These are phyloP conservation scores for Palythoa caribaeorum DNA, from an alignment of 92 coral and sea anemone species.

Conservation along the genomic window DNA sequence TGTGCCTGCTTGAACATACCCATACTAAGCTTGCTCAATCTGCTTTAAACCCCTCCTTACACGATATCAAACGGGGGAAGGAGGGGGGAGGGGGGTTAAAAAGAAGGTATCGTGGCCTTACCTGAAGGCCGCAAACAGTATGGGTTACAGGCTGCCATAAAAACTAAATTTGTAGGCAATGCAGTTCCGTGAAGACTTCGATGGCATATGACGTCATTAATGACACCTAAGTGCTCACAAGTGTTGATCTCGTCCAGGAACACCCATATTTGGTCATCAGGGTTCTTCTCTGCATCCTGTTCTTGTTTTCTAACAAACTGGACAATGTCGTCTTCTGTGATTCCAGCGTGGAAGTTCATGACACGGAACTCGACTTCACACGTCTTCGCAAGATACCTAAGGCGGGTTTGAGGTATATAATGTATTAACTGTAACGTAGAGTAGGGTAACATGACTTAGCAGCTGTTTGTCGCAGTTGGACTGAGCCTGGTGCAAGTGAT, in stretches of 20 bases:
- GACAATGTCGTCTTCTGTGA: conserved; percentile 72
- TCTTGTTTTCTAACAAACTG: conserved; percentile 62
- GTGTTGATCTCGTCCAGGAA: conserved; percentile 91
- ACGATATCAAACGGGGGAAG: not conserved
- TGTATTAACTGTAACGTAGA: no score
- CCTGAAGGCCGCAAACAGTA: conserved; percentile 74
- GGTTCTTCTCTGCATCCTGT: conserved; percentile 46
- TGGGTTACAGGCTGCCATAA: conserved; percentile 85
- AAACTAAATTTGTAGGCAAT: conserved; percentile 72
- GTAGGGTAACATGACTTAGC: no score
- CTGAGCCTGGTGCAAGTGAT: no score
- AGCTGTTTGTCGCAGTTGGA: no score
- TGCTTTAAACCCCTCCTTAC: no score
- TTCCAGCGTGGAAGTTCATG: conserved; percentile 84
- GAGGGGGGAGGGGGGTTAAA: not conserved
- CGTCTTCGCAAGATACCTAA: conserved; percentile 73
- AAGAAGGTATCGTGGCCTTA: conserved; percentile 20
- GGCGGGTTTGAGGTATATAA: no score
- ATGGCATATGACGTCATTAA: conserved; percentile 88
- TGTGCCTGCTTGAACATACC: no score
- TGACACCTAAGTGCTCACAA: conserved; percentile 81
- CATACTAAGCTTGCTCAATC: no score
- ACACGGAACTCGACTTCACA: conserved; percentile 71
- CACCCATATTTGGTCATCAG: conserved; percentile 71
- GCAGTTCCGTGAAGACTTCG: conserved; percentile 68